phyloP scores from a whole-genome alignment of 1,140 invertebrate species.

The Trinorchestia longiramus region DNA sequence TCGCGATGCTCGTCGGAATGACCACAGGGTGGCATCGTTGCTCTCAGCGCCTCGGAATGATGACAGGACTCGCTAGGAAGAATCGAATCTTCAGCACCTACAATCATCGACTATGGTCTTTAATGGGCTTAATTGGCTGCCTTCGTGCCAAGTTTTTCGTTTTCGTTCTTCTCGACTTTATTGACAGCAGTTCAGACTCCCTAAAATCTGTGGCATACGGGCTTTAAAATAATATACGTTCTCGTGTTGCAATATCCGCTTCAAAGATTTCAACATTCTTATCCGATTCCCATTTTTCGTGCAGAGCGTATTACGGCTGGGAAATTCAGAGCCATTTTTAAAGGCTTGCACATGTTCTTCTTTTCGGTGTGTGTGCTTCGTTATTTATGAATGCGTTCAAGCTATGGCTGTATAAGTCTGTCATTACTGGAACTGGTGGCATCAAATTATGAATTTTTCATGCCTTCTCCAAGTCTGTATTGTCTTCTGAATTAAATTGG shows the following conservation, averaged over 20 bases:
- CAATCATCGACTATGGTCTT: conserved; percentile 17
- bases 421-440: conserved; percentile 28
- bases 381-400: not conserved
- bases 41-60: conserved; percentile 29
- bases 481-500: conserved; percentile 25
- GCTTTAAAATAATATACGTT: not conserved
- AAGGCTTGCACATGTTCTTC: not conserved
- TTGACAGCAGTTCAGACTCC: not conserved
- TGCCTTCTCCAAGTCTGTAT: not conserved
- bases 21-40: not conserved
- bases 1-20: conserved; percentile 31
- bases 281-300: not conserved
- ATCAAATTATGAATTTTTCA: conserved; percentile 2
- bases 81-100: conserved; percentile 23
- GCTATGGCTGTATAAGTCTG: not conserved
- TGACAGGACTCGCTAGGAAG: not conserved
- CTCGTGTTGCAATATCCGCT: not conserved
- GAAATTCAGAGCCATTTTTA: not conserved
- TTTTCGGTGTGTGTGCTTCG: not conserved
- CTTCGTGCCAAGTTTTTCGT: not conserved
- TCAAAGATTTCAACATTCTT: not conserved
- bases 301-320: not conserved
- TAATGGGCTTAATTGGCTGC: conserved; percentile 9
- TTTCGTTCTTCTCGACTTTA: not conserved
- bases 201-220: not conserved